Conservation (phyloP, 1,140 invertebrate genomes). For the Adoxophyes honmai region DNA sequence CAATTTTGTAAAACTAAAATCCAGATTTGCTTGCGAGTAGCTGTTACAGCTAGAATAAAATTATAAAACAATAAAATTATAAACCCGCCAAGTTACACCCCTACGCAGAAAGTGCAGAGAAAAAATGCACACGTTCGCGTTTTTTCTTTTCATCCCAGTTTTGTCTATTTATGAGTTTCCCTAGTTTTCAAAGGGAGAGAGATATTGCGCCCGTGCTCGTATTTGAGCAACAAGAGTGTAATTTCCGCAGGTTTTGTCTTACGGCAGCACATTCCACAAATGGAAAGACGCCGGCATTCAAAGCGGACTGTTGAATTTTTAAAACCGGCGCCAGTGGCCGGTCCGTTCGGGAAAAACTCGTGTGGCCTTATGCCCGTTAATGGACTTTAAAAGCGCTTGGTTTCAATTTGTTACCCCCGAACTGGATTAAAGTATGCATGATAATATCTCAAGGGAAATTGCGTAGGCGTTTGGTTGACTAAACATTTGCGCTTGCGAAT, state of each 20-base stretch:
- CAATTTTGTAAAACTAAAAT: too few relatives aligned
- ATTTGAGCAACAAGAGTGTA: conserved; percentile 62
- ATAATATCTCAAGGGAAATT: conserved; percentile 24
- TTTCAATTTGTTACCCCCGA: conserved; percentile 16
- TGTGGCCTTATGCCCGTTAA: conserved; percentile 24
- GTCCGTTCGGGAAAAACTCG: conserved; percentile 34
- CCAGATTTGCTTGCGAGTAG: too few relatives aligned
- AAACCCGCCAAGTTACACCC: neutral
- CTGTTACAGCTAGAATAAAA: too few relatives aligned
- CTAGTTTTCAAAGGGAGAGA: conserved; percentile 60
- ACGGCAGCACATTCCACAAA: conserved; percentile 58
- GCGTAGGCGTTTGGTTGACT: too few relatives aligned
- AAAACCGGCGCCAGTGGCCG: conserved; percentile 40
- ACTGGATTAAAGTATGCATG: conserved; percentile 19
- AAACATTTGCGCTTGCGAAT: too few relatives aligned
- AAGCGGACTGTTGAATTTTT: conserved; percentile 56
- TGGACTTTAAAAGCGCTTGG: conserved; percentile 30
- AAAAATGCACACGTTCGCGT: neutral
- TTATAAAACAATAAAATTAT: conserved; percentile 4
- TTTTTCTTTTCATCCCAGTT: conserved; percentile 38
- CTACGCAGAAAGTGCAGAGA: neutral
- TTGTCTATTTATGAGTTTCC: conserved; percentile 57
- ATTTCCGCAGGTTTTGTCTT: conserved; percentile 68
- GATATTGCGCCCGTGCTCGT: conserved; percentile 57
- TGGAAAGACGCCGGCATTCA: conserved; percentile 59